Base-by-base conservation (phyloP, 2,797 vertebrate genomes). In the Allobates femoralis region DNA sequence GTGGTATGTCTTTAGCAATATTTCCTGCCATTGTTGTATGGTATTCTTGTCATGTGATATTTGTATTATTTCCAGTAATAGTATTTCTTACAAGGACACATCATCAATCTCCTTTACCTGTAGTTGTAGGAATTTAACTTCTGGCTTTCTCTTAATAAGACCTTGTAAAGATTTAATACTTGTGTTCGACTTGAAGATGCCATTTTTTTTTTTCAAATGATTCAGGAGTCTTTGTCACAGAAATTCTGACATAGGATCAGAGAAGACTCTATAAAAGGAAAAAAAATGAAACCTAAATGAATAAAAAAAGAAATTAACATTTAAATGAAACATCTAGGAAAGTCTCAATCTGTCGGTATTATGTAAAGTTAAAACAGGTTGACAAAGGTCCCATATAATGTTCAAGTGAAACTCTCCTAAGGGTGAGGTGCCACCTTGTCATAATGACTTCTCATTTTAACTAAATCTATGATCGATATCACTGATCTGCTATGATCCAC, bases 51-150 rank as follows among this genome's bases (percentile, higher is more conserved):
- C 41, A 46, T 46, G 7, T 46, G 7, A 46, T 46, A 46, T 46
- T 46, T 46, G 11, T 6, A 46, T 46, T 46, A 11, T 11, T 46
- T 8, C 7, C 41, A 46, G 41, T 46, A 46, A 46, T 5, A 46
- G 41, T 46, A 46, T 46, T 46, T 46, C 41, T 46, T 6, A 46
- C 41, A 46, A n/a, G 4, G 37, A 15, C 21, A 76, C 51, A 11
- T 11, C 26, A 18, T 5, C 3, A 15, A 7, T 62, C 18, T 10
- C 12, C 53, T 89, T 89, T 88, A 98, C 98, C 97, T 97, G 95
- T 97, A 99, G 84, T 96, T 98, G 91, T 99, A 99, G 11, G 93
- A 89, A 14, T 93, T 85, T 90, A 98, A 98, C 62, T 92, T 94
- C 84, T 91, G 91, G 92, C 97, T 97, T 91, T 97, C 97, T 77